A percentile compares a stretch with the other conserved stretches of the same genome.
Evolutionary conservation across 2,888 invertebrate species (phyloP).

Genomic region (Gibbula magus): DNA sequence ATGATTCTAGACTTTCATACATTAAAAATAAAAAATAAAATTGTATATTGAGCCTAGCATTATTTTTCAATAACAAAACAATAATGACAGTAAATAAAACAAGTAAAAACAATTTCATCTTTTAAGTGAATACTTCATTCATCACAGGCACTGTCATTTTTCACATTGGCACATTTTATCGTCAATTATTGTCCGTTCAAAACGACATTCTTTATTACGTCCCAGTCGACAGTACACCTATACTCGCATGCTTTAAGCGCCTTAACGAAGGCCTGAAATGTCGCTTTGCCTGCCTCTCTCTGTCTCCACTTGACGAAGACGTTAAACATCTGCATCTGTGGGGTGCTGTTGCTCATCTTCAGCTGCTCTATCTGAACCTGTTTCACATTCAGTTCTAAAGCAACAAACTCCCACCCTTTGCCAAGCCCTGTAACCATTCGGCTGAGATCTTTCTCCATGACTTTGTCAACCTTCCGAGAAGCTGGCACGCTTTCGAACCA

Average conservation of each 20-base stretch:
- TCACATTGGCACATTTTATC: no score
- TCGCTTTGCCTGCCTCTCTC: constrained; percentile 24
- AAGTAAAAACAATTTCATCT: no score
- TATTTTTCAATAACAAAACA: no score
- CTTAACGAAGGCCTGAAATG: background rate
- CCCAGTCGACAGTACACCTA: constrained; percentile 31
- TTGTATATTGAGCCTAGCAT: no score
- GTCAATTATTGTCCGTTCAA: background rate
- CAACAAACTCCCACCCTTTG: constrained; percentile 30
- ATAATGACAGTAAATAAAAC: no score
- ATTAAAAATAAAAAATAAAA: no score
- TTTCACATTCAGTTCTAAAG: constrained; percentile 14
- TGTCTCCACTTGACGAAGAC: constrained; percentile 29
- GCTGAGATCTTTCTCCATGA: constrained; percentile 26
- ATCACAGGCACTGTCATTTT: no score
- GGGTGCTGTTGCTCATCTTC: background rate
- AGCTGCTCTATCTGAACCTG: constrained; percentile 28
- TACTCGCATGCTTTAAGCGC: background rate
- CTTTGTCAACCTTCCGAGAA: background rate
- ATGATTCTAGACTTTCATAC: no score
- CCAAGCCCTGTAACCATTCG: constrained; percentile 23
- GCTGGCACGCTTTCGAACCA: constrained; percentile 31
- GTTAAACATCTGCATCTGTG: constrained; percentile 4
- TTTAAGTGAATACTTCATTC: no score
- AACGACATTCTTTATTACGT: constrained; percentile 5